phyloP scores from a whole-genome alignment of 2,797 vertebrate species.

The Megaceryle alcyon region DNA sequence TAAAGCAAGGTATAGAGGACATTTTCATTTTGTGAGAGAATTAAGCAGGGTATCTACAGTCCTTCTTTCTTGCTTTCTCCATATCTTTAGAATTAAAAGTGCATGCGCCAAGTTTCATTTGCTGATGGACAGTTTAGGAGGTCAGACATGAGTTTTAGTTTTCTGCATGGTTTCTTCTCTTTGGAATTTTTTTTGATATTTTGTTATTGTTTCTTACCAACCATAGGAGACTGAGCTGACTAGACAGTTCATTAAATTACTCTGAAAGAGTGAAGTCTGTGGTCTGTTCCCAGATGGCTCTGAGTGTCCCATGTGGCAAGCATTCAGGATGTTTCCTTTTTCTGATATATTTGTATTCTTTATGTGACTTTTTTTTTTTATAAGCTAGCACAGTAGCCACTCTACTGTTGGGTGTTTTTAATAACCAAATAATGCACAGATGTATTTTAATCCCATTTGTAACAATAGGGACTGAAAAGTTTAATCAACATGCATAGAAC shows the following conservation, averaged over 20 bases:
- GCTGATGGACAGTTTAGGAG: neutral
- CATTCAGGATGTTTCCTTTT: neutral
- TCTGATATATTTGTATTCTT: neutral
- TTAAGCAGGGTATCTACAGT: neutral
- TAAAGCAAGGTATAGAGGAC: conserved; percentile 1
- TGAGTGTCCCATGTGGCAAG: neutral
- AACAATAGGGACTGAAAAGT: neutral
- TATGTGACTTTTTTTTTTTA: neutral
- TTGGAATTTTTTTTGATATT: neutral
- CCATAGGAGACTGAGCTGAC: neutral
- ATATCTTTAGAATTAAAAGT: neutral
- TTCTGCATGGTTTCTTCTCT: neutral
- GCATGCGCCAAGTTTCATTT: neutral
- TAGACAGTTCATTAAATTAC: conserved; percentile 9
- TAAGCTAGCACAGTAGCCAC: neutral
- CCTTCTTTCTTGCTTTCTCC: neutral
- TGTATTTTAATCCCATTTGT: neutral
- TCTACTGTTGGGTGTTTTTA: neutral
- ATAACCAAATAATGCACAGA: neutral
- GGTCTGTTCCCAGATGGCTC: neutral
- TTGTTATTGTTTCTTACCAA: neutral
- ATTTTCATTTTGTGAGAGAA: conserved; percentile 26
- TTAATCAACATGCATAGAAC: conserved; percentile 1
- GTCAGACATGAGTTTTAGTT: neutral
- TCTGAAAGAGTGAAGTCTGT: neutral